Percentiles rank a stretch among this genome's conserved stretches.
Evolutionary conservation across 2,797 vertebrate genomes (phyloP).

Genomic region (Cossypha dichroa): DNA sequence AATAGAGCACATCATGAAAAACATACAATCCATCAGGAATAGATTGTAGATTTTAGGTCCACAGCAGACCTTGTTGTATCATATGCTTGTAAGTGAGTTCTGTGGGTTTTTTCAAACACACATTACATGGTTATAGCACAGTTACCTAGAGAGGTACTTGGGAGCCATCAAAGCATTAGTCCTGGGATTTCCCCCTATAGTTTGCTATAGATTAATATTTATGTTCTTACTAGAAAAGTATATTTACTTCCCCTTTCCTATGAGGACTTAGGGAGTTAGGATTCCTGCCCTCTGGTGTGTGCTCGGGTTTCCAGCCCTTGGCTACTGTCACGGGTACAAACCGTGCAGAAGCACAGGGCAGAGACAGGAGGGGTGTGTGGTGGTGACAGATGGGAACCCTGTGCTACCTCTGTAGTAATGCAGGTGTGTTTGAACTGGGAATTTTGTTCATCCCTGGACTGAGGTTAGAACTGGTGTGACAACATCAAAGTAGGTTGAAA

Average conservation of each 20-base stretch:
- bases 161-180: background rate
- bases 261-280: background rate
- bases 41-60: background rate
- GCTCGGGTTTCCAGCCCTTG: background rate
- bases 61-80: background rate
- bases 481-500: background rate
- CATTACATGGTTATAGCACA: background rate
- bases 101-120: background rate
- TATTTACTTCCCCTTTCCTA: background rate
- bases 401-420: fast-evolving
- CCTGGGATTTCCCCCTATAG: background rate
- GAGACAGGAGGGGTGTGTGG: fast-evolving
- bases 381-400: background rate
- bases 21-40: background rate
- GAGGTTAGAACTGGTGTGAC: background rate
- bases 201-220: background rate
- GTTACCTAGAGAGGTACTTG: background rate
- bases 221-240: background rate
- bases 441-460: background rate
- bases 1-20: background rate
- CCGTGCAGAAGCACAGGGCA: background rate
- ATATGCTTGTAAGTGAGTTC: background rate
- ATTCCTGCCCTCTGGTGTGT: background rate
- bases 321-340: background rate
- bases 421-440: background rate